phyloP scores from a whole-genome alignment of 2,888 invertebrate species.

The Athalia circularis region DNA sequence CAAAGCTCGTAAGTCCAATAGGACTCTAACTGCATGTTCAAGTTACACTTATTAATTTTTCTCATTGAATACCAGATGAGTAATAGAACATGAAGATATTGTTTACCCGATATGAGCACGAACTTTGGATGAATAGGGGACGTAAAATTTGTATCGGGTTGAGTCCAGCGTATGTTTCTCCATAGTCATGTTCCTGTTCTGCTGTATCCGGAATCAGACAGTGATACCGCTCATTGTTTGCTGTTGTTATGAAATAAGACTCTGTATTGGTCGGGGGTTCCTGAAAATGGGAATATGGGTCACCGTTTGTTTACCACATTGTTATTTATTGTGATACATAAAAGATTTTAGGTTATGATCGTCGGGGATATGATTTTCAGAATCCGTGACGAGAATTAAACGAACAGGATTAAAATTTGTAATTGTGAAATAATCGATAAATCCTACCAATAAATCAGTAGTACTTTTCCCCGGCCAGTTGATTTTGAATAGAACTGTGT shows the following conservation, averaged over 20 bases:
- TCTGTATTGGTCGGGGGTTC: constrained; percentile 74
- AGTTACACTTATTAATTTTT: constrained; percentile 35
- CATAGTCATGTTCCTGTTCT: constrained; percentile 76
- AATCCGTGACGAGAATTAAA: not conserved
- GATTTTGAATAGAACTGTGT: constrained; percentile 86
- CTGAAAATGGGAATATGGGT: constrained; percentile 54
- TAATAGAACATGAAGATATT: not conserved
- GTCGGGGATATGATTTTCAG: not conserved
- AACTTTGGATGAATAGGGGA: constrained; percentile 85
- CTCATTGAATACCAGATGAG: not conserved
- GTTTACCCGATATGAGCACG: constrained; percentile 86
- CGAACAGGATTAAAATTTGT: not conserved
- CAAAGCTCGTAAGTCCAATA: constrained; percentile 99
- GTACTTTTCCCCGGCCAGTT: constrained; percentile 82
- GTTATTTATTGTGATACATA: not conserved
- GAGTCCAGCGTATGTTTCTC: constrained; percentile 82
- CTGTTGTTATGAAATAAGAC: constrained; percentile 82
- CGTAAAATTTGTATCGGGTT: constrained; percentile 86
- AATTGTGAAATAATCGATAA: not conserved
- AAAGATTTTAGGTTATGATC: constrained; percentile 21
- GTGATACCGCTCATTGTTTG: constrained; percentile 88
- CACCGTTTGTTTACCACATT: not conserved
- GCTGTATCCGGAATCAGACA: constrained; percentile 86
- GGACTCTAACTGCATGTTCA: constrained; percentile 81
- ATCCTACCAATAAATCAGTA: constrained; percentile 70